phyloP scores from a whole-genome alignment of 2,113 vertebrate species.

The Nyctereutes procyonoides region DNA sequence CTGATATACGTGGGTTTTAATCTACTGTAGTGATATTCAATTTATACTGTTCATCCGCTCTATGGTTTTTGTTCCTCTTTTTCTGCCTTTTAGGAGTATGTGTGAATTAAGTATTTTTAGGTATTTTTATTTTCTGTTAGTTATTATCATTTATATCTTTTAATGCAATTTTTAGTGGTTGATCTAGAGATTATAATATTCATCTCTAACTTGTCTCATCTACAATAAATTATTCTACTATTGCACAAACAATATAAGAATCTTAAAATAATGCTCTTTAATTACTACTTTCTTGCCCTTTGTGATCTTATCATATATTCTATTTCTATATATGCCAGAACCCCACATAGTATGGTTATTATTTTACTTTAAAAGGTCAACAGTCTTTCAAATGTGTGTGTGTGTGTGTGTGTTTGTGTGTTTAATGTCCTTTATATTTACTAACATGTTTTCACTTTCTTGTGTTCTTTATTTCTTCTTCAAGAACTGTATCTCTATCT shows the following conservation, averaged over 20 bases:
- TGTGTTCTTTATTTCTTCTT: background rate
- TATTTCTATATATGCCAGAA: slow-evolving; percentile 37
- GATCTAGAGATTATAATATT: background rate
- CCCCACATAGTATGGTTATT: background rate
- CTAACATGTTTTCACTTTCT: slow-evolving; percentile 6
- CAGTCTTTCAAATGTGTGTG: background rate
- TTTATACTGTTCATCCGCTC: background rate
- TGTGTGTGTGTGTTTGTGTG: background rate
- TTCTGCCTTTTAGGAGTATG: background rate
- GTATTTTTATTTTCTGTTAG: background rate
- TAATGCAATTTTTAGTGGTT: background rate
- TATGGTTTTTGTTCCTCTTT: background rate
- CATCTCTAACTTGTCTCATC: slow-evolving; percentile 7
- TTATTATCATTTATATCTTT: background rate
- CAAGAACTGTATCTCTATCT: background rate
- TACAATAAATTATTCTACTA: background rate
- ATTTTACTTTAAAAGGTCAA: slow-evolving; percentile 19
- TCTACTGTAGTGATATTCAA: background rate
- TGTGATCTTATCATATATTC: background rate
- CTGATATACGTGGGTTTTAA: background rate
- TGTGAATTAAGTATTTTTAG: background rate
- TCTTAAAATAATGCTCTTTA: slow-evolving; percentile 47
- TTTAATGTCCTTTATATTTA: background rate
- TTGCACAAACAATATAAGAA: background rate
- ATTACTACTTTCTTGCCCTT: background rate